A percentile compares a stretch with the other conserved stretches of the same genome.
Conservation (phyloP, 2,113 vertebrate species). For the Hypanus sabinus region DNA sequence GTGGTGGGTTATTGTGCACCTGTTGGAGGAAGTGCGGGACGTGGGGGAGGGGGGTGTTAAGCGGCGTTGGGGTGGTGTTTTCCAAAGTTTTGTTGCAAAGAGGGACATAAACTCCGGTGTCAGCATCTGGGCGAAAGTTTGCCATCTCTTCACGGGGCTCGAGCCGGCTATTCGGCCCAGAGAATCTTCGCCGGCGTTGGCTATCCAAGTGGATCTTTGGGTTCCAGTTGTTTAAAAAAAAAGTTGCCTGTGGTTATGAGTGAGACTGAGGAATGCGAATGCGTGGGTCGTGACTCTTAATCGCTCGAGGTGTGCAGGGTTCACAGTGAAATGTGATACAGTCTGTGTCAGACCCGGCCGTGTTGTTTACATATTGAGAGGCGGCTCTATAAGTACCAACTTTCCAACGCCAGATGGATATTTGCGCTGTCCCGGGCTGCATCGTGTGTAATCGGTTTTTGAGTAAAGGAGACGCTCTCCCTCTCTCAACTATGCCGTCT, state of each 20-base stretch:
- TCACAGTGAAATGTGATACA: neutral
- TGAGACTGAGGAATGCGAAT: neutral
- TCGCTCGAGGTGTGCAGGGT: too few species aligned
- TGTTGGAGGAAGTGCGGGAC: neutral
- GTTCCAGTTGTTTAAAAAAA: neutral
- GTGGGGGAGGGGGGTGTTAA: too few species aligned
- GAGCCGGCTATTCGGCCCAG: neutral
- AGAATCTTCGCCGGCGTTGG: neutral
- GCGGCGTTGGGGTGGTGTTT: too few species aligned
- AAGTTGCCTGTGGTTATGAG: neutral
- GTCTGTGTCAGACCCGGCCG: neutral
- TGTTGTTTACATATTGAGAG: neutral
- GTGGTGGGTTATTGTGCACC: neutral
- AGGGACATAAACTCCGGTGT: neutral
- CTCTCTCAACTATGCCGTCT: neutral
- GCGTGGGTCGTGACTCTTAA: neutral
- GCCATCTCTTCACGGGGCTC: neutral
- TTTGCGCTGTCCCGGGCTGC: neutral
- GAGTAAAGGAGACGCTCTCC: neutral
- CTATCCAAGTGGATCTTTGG: neutral
- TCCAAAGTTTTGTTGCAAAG: neutral
- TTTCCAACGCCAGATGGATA: neutral
- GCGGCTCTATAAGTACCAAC: neutral
- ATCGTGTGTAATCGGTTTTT: neutral
- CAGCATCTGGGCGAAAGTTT: neutral